A percentile compares a stretch with the other conserved stretches of the same genome.
phyloP scores from a whole-genome alignment of 1,140 invertebrate species.

The Heliconius hermathena region DNA sequence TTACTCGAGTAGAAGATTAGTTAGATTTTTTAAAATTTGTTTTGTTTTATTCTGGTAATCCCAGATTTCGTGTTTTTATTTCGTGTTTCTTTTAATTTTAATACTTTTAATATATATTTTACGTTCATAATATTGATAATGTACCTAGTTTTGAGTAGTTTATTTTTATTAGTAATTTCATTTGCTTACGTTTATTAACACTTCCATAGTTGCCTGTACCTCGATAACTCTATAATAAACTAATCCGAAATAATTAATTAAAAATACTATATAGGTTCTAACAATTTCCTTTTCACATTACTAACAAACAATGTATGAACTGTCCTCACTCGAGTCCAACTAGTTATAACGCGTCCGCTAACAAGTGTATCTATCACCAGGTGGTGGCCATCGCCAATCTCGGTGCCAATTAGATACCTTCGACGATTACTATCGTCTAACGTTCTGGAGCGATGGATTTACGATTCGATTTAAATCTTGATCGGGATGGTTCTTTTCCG shows the following conservation, averaged over 20 bases:
- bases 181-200: no score
- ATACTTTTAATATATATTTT: no score
- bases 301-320: not conserved
- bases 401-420: conserved; percentile 2
- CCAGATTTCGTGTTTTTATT: no score
- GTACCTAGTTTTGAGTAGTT: no score
- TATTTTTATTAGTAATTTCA: no score
- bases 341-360: not conserved
- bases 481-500: not conserved
- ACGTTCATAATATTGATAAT: no score
- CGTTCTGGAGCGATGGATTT: conserved; percentile 4
- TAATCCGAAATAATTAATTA: not conserved
- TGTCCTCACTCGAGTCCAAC: not conserved
- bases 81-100: no score
- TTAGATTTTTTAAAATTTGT: no score
- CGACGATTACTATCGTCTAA: not conserved
- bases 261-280: not conserved
- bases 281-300: not conserved
- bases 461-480: conserved; percentile 4
- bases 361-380: not conserved
- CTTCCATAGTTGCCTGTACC: no score
- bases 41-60: no score
- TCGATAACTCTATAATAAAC: no score
- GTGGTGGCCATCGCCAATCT: not conserved
- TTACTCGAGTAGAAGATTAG: no score